Percentiles rank a stretch among this genome's conserved stretches.
These are phyloP conservation scores for Crossaster papposus DNA, from an alignment of 53 echinoderm and acorn worm species.

Conservation along the genomic window DNA sequence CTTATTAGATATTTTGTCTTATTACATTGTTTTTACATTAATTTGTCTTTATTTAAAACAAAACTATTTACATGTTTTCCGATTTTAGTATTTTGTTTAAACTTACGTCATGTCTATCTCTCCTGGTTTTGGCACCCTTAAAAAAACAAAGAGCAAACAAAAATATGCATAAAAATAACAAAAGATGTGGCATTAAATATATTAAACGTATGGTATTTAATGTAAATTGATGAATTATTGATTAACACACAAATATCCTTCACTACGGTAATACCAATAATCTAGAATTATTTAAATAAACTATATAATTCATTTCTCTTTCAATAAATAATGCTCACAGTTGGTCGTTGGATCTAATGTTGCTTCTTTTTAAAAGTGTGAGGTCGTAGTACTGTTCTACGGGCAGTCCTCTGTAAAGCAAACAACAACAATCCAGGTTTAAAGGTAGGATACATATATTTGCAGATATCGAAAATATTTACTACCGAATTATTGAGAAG, in stretches of 20 bases:
- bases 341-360: constrained; percentile 91
- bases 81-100: neutral
- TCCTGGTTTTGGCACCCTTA: constrained; percentile 86
- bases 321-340: constrained; percentile 71
- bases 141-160: constrained; percentile 19
- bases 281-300: too few species aligned
- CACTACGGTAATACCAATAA: too few species aligned
- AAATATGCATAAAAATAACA: neutral
- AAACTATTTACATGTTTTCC: too few species aligned
- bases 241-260: neutral
- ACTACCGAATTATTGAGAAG: too few species aligned
- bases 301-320: too few species aligned
- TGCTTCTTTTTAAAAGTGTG: constrained; percentile 86
- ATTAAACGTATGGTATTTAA: neutral
- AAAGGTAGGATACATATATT: too few species aligned
- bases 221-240: neutral
- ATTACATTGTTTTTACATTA: too few species aligned
- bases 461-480: too few species aligned
- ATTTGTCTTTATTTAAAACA: too few species aligned
- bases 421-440: neutral
- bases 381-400: constrained; percentile 92
- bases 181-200: neutral
- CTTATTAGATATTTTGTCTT: too few species aligned
- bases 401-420: constrained; percentile 78
- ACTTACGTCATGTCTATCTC: constrained; percentile 99